phyloP scores from a whole-genome alignment of 1,140 invertebrate genomes.

The Sycophaga agraensis region DNA sequence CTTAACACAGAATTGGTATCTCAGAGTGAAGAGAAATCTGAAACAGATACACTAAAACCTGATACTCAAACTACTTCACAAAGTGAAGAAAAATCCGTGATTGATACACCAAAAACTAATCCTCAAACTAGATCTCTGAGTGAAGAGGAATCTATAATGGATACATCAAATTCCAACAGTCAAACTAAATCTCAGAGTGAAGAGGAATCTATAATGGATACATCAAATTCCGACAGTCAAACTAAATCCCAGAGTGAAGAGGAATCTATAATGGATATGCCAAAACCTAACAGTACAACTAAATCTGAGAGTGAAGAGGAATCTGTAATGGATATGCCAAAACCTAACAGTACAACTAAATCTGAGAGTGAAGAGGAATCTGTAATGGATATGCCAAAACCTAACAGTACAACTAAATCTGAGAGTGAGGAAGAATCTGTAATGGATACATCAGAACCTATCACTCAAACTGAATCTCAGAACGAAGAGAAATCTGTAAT shows the following conservation, averaged over 20 bases:
- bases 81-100: neutral
- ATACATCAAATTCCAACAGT: neutral
- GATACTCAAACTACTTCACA: neutral
- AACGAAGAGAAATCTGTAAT: neutral
- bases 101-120: neutral
- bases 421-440: too few species aligned
- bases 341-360: too few species aligned
- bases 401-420: too few species aligned
- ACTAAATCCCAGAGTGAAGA: neutral
- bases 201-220: neutral
- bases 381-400: too few species aligned
- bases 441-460: neutral
- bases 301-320: too few species aligned
- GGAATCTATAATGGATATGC: conserved; percentile 4
- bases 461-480: neutral
- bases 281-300: too few species aligned
- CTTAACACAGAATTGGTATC: neutral
- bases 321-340: too few species aligned
- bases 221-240: neutral
- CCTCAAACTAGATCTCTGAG: neutral
- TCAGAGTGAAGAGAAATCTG: neutral
- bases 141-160: neutral
- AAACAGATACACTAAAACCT: neutral
- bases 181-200: neutral
- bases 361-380: too few species aligned